Base-by-base conservation (phyloP, 2,113 vertebrate species). In the human region DNA sequence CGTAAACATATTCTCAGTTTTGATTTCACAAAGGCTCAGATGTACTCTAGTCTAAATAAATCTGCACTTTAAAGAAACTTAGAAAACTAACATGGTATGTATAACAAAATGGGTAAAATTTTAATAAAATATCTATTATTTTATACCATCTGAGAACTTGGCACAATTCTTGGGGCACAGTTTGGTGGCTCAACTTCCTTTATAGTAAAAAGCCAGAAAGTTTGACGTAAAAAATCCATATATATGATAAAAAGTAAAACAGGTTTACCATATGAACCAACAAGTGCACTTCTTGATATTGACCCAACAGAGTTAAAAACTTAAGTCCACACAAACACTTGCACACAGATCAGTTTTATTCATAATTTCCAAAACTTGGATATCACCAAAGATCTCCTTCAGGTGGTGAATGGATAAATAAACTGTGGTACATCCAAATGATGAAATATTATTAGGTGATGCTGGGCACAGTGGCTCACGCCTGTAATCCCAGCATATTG, bases 21-120 rank as follows among this genome's bases (percentile, higher is more conserved):
- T 82, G 32, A 83, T 64, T 73, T 73, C 30, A 89, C 38, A 96
- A 89, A 92, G 3, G 20, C 76, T 96, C 80, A 97, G 57, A 86
- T 72, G 32, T 72, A 38, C 23, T 25, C 8, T n/a, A n/a, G 25
- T 68, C 66, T 20, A 84, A 94, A 11, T 66, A 30, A 32, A 66
- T 68, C 30, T 68, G 14, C 0, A 3, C 66, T 35, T 13, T 20
- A n/a, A 70, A 70, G 68, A 70, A 70, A 70, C 25, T 30, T 88
- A 80, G 84, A 75, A 90, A 61, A 93, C 4, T 8, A 89, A 79
- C 50, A 81, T 61, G 70, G 13, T 38, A 59, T 73, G 5, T 50
- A 61, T 40, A 80, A 92, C 1, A 64, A 90, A 81, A 0, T 61
- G 13, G 61, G 11, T 70, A 59, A 72, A 59, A 55, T 27, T 30